Percentiles rank a stretch among this genome's conserved stretches.
phyloP scores from a whole-genome alignment of 2,888 invertebrate genomes.

The Disparrhopalites patrizii region DNA sequence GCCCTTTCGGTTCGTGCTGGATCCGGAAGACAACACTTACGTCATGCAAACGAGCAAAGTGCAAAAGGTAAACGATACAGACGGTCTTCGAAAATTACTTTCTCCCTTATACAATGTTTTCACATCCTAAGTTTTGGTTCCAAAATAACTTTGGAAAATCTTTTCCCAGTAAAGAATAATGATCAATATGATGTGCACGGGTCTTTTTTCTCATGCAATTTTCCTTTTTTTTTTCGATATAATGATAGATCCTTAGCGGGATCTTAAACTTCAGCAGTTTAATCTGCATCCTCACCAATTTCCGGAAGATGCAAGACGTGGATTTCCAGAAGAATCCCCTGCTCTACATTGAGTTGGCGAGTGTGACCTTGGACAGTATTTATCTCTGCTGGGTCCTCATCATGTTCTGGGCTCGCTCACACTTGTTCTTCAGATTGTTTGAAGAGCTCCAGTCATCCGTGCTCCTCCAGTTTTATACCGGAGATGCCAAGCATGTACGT shows the following conservation, averaged over 20 bases:
- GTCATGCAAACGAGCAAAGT: not conserved
- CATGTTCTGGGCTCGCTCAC: slow-evolving; percentile 21
- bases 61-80: slow-evolving; percentile 7
- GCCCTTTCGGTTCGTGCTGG: slow-evolving; percentile 15
- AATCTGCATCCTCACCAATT: slow-evolving; percentile 18
- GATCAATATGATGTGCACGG: too few relatives aligned
- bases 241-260: not conserved
- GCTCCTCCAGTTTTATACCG: slow-evolving; percentile 18
- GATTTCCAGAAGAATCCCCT: slow-evolving; percentile 25
- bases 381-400: slow-evolving; percentile 18
- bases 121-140: too few relatives aligned
- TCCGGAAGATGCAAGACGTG: slow-evolving; percentile 23
- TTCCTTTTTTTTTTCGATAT: not conserved
- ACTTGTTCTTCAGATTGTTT: slow-evolving; percentile 14
- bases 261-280: slow-evolving; percentile 3
- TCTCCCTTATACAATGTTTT: too few relatives aligned
- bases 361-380: slow-evolving; percentile 15
- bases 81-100: too few relatives aligned
- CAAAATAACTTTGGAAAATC: too few relatives aligned
- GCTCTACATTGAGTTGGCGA: slow-evolving; percentile 22
- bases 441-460: slow-evolving; percentile 14
- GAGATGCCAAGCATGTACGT: not conserved
- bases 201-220: too few relatives aligned
- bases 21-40: not conserved
- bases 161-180: too few relatives aligned